These are phyloP conservation scores for Drosophila incognita DNA, from an alignment of 2,888 invertebrate genomes.

Conservation along the genomic window DNA sequence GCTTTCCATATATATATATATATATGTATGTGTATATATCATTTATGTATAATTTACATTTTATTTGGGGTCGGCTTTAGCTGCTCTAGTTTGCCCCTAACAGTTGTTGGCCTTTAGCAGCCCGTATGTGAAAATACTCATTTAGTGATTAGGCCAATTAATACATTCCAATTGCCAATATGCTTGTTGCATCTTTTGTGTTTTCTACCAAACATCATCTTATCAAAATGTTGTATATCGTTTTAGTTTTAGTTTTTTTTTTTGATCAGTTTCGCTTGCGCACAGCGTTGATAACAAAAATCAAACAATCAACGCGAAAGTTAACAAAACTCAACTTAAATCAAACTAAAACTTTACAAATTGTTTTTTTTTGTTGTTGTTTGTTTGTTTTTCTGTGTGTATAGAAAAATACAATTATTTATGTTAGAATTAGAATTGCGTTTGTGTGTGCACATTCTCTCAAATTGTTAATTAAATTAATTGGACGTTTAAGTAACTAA, in stretches of 20 bases:
- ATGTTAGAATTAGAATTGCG: conserved; percentile 24
- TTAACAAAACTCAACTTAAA: conserved; percentile 60
- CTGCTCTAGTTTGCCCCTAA: conserved; percentile 22
- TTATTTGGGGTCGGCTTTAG: conserved; percentile 13
- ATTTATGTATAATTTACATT: conserved; percentile 56
- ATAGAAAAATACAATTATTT: conserved; percentile 60
- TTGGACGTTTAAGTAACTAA: conserved; percentile 85
- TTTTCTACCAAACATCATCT: conserved; percentile 28
- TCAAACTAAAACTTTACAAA: conserved; percentile 45
- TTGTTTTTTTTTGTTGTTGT: background rate
- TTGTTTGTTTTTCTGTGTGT: conserved; percentile 28
- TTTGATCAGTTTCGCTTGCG: conserved; percentile 60
- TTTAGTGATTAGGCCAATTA: conserved; percentile 59
- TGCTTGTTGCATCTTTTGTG: conserved; percentile 2
- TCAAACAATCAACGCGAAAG: conserved; percentile 62
- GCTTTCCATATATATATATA: conserved; percentile 25
- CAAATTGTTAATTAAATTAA: conserved; percentile 78
- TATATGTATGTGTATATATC: conserved; percentile 29
- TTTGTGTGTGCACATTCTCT: conserved; percentile 20
- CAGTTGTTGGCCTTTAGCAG: conserved; percentile 18
- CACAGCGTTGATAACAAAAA: conserved; percentile 75
- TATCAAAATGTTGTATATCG: conserved; percentile 32
- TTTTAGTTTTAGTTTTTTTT: conserved; percentile 18
- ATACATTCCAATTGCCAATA: conserved; percentile 60
- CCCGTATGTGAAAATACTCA: conserved; percentile 57